Base-by-base conservation (phyloP, 2,797 vertebrate genomes). In the Cyprinella venusta region DNA sequence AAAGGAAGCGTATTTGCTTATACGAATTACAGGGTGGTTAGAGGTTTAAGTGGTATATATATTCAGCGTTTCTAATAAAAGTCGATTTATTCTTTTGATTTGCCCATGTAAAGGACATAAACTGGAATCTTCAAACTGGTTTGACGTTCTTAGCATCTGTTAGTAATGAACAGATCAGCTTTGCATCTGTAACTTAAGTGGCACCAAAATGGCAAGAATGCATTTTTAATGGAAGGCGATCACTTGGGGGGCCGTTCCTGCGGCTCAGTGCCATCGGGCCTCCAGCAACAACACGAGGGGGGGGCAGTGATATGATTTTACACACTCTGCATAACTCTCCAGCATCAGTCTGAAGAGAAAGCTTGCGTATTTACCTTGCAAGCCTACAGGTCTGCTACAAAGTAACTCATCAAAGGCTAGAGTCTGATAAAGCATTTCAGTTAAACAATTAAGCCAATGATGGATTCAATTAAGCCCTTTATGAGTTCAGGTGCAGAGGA, bases 391-490 rank as follows among this genome's bases (percentile, higher is more conserved):
- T 88, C 86, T 80, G 84, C 76, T 77, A 70, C 86, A 88, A 89
- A 78, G 84, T 84, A 88, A 89, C 84, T 86, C 85, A 88, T 85
- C 33, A 88, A 91, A 92, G 90, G 77, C 69, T 19, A 65, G 77
- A 81, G 61, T 80, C 80, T 50, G 54, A 52, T 30, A 54, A 56
- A 76, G 89, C 90, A 89, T 92, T 94, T 94, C 90, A 94, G 94
- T 94, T 91, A 91, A 86, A 90, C 91, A 93, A 94, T 94, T 92
- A 92, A 90, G 88, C 81, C 90, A 88, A 92, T 91, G 90, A 91
- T 86, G 84, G 91, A 92, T 93, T 94, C 88, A 92, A 92, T 94
- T 92, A 93, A 83, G 71, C 87, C 85, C 67, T 87, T 91, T 92
- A 91, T 91, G 89, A 92, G 90, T 89, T 89, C 89, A 90, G 91